These are phyloP conservation scores for Idaea straminata DNA, from an alignment of 2,888 invertebrate species.

Conservation along the genomic window DNA sequence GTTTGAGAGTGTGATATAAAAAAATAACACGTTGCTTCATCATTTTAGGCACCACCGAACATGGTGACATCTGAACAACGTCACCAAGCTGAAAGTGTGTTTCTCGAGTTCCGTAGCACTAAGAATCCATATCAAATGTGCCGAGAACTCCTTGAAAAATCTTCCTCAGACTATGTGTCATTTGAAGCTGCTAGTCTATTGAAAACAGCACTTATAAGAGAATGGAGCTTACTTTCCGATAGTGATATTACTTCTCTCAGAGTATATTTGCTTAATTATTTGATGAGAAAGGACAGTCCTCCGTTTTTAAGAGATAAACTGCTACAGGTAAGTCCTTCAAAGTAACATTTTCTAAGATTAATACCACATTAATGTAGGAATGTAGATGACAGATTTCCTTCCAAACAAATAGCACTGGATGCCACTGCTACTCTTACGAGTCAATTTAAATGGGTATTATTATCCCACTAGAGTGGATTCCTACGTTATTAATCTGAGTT, in stretches of 20 bases:
- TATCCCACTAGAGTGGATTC: no score
- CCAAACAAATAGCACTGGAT: no score
- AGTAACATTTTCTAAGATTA: background rate
- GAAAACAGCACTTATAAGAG: constrained; percentile 89
- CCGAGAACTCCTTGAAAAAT: constrained; percentile 87
- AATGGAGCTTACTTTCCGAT: constrained; percentile 88
- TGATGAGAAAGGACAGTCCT: constrained; percentile 84
- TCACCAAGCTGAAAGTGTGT: constrained; percentile 89
- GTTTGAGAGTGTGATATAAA: no score
- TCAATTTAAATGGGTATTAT: no score
- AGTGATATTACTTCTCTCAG: constrained; percentile 85
- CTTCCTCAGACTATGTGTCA: constrained; percentile 87
- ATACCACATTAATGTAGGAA: no score
- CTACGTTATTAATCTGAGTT: no score
- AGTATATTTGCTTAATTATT: constrained; percentile 89
- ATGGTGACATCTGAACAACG: constrained; percentile 88
- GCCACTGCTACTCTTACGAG: no score
- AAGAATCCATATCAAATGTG: constrained; percentile 91
- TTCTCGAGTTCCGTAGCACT: constrained; percentile 89
- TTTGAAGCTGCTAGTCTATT: constrained; percentile 93
- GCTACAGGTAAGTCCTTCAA: constrained; percentile 74
- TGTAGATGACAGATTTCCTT: no score
- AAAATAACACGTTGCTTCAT: no score
- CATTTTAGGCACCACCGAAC: constrained; percentile 87
- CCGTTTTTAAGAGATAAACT: constrained; percentile 88